Evolutionary conservation across 2,797 vertebrate species (phyloP).

Genomic region (Darevskia nairensis): DNA sequence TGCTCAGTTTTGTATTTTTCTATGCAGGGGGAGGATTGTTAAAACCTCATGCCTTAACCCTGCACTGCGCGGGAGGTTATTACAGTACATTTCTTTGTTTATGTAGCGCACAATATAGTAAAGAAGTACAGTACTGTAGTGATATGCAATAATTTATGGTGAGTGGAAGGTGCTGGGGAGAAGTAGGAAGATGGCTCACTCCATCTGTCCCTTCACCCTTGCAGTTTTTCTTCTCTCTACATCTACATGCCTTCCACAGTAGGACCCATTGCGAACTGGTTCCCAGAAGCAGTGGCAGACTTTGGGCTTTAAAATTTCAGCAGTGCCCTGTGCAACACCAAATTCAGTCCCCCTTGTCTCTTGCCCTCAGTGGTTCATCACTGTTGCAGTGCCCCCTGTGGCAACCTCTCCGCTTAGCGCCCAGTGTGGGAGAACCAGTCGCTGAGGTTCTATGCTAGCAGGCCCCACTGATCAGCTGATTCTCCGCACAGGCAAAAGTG

Average conservation of each 20-base stretch:
- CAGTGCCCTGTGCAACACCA: too few relatives aligned
- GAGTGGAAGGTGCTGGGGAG: background rate
- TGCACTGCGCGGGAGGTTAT: background rate
- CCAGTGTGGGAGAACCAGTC: too few relatives aligned
- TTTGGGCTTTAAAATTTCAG: too few relatives aligned
- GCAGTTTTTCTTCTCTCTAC: background rate
- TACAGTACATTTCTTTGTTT: background rate
- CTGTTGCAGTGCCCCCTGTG: too few relatives aligned
- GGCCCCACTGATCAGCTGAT: too few relatives aligned
- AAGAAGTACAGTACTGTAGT: background rate
- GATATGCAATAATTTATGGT: background rate
- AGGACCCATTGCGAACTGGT: background rate
- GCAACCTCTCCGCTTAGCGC: too few relatives aligned
- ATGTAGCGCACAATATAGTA: background rate
- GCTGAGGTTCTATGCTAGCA: too few relatives aligned
- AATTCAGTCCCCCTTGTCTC: too few relatives aligned
- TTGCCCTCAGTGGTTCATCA: too few relatives aligned
- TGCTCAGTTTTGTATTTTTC: background rate
- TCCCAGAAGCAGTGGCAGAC: background rate
- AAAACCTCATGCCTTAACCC: background rate
- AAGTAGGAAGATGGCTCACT: background rate
- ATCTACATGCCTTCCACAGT: background rate
- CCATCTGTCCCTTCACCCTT: background rate
- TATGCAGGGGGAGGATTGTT: background rate
- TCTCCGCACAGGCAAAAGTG: too few relatives aligned